phyloP scores from a whole-genome alignment of 1,140 invertebrate genomes.

The Conus betulinus region DNA sequence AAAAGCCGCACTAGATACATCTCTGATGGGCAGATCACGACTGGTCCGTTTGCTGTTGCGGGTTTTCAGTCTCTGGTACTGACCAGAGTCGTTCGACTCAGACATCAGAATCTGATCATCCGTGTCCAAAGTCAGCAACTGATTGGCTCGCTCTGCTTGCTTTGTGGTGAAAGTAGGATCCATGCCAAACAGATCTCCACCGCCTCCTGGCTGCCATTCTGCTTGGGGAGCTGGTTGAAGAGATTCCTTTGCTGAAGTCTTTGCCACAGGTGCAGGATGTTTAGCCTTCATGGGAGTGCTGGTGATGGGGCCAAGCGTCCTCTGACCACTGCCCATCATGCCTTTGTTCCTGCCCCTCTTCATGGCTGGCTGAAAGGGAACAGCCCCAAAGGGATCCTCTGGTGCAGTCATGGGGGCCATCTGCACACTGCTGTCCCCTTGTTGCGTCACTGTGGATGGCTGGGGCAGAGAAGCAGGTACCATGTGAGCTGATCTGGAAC shows the following conservation, averaged over 20 bases:
- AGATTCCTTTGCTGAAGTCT: not conserved
- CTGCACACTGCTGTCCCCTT: slow-evolving; percentile 13
- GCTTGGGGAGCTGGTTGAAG: not conserved
- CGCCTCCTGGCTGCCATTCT: not conserved
- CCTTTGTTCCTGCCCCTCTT: slow-evolving; percentile 37
- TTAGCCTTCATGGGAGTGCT: slow-evolving; percentile 30
- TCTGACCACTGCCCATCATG: not conserved
- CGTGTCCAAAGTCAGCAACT: slow-evolving; percentile 12
- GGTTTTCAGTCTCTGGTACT: slow-evolving; percentile 43
- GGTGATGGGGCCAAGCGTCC: not conserved
- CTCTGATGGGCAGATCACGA: slow-evolving; percentile 36
- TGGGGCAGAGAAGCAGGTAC: slow-evolving; percentile 16
- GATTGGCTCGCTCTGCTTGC: not conserved
- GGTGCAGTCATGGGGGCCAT: slow-evolving; percentile 1
- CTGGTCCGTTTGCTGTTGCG: slow-evolving; percentile 41
- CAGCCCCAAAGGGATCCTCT: slow-evolving; percentile 81
- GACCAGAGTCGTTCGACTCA: slow-evolving; percentile 43
- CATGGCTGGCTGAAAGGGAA: slow-evolving; percentile 77
- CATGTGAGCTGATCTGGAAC: slow-evolving; percentile 8
- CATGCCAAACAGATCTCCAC: slow-evolving; percentile 4
- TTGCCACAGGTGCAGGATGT: not conserved
- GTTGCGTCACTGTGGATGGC: slow-evolving; percentile 11
- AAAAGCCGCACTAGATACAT: slow-evolving; percentile 63
- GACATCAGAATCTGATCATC: slow-evolving; percentile 39
- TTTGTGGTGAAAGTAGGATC: not conserved